phyloP scores from a whole-genome alignment of 2,797 vertebrate genomes.

The Darevskia nairensis region DNA sequence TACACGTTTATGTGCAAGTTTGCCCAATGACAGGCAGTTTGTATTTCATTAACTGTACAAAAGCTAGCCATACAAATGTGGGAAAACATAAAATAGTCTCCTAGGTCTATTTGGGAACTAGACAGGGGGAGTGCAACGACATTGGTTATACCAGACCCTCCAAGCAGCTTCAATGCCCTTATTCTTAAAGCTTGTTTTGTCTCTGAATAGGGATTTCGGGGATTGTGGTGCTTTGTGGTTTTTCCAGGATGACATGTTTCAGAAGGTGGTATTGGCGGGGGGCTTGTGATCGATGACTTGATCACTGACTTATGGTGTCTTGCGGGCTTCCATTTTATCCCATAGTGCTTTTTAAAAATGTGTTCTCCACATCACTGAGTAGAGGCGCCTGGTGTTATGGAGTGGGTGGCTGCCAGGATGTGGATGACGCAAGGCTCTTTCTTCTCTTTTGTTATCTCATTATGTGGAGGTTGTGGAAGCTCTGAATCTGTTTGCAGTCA shows the following conservation, averaged over 20 bases:
- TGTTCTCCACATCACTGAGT: not conserved
- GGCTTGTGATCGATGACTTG: too few relatives aligned
- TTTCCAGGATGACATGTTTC: not conserved
- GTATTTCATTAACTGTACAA: conserved; percentile 22
- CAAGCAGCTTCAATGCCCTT: too few relatives aligned
- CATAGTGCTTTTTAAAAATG: not conserved
- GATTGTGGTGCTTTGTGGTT: not conserved
- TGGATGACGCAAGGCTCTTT: not conserved
- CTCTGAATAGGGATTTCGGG: not conserved
- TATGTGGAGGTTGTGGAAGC: not conserved
- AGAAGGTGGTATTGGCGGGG: not conserved
- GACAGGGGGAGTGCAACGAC: not conserved
- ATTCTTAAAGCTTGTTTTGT: too few relatives aligned
- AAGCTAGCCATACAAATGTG: not conserved
- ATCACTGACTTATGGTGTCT: not conserved
- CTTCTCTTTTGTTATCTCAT: not conserved
- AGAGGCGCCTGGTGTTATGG: too few relatives aligned
- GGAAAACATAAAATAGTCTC: conserved; percentile 32
- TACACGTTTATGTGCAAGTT: too few relatives aligned
- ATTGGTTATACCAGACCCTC: too few relatives aligned
- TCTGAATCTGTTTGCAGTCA: not conserved
- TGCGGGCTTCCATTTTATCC: not conserved
- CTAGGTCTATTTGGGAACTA: not conserved
- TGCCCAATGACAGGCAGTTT: conserved; percentile 15
- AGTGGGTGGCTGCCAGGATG: not conserved